A percentile compares a stretch with the other conserved stretches of the same genome.
Conservation (phyloP, 2,113 vertebrate species). For the Salvelinus sp. region DNA sequence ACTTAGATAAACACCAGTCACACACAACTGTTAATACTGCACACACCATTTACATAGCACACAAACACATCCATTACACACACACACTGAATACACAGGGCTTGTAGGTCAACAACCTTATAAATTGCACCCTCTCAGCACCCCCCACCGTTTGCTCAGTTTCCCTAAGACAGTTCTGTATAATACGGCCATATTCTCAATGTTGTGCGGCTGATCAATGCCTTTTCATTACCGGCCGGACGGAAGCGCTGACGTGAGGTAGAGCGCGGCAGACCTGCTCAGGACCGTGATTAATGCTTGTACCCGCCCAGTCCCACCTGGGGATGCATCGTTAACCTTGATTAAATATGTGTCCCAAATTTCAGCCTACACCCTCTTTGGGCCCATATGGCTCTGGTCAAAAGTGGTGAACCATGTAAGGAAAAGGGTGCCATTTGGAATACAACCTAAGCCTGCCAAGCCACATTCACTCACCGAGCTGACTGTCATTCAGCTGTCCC, state of each 20-base stretch:
- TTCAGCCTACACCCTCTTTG: too few species aligned
- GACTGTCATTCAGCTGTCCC: constrained; percentile 35
- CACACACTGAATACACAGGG: neutral
- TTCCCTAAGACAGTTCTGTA: constrained; percentile 21
- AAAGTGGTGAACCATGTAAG: too few species aligned
- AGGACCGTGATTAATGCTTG: constrained; percentile 63
- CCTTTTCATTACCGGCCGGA: constrained; percentile 75
- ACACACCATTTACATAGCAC: neutral
- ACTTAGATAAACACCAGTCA: neutral
- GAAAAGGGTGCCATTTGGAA: too few species aligned
- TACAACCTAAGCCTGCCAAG: constrained; percentile 50
- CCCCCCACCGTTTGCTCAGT: too few species aligned
- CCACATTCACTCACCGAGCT: constrained; percentile 53
- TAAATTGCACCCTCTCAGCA: neutral
- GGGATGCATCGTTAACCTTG: constrained; percentile 63
- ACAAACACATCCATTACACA: neutral
- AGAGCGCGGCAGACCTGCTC: constrained; percentile 33
- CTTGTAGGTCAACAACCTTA: neutral
- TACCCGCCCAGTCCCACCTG: constrained; percentile 38
- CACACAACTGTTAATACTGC: neutral
- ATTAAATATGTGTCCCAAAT: too few species aligned
- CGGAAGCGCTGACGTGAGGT: constrained; percentile 55
- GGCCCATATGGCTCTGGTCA: too few species aligned
- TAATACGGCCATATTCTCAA: constrained; percentile 42
- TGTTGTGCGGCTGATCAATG: constrained; percentile 69